Base-by-base conservation (phyloP, 2,888 invertebrate species). In the Orgyia antiqua region DNA sequence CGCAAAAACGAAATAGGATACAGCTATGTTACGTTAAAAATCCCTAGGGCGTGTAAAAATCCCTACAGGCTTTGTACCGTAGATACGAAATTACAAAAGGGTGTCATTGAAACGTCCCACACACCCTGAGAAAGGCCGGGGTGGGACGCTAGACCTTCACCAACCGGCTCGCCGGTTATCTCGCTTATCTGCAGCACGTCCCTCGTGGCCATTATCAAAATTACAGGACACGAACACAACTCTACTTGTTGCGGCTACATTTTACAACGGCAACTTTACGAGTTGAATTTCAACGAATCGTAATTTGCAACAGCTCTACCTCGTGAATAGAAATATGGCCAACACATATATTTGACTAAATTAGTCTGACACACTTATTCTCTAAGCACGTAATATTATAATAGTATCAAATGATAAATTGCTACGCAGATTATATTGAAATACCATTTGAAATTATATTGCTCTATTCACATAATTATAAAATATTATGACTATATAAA, bases 121-220 rank as follows among this genome's bases (percentile, higher is more conserved):
- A 29, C 28, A 31, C 35, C 44, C 38, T 34, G 29, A 24, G 23
- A 17, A 8, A 27, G 37, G 27, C 21, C 29, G 37, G 19, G 10
- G 44, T 33, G 50, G 47, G 43, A 37, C 37, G 45, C 11, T 15
- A 20, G 19, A 9, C 19, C 36, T 32, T 6, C 36, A 32, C 30
- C 36, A 38, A 33, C 33, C 31, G 31, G 41, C 45, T 49, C 43
- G 39, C 13, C 48, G 42, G 51, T 53, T 67, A 66, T 66, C 61
- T 61, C 51, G 48, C 58, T 67, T 73, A 71, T 71, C 69, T 60
- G 31, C 43, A 50, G 56, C 36, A 48, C 47, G 39, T 48, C 51
- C 61, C 58, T 45, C 43, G 49, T 48, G 54, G 45, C 66, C 67
- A 76, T 77, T 77, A 72, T 67, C 68, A 55, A 72, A 73, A 76